Evolutionary conservation across 2,888 invertebrate genomes (phyloP).

Genomic region (Electrophaes corylata): DNA sequence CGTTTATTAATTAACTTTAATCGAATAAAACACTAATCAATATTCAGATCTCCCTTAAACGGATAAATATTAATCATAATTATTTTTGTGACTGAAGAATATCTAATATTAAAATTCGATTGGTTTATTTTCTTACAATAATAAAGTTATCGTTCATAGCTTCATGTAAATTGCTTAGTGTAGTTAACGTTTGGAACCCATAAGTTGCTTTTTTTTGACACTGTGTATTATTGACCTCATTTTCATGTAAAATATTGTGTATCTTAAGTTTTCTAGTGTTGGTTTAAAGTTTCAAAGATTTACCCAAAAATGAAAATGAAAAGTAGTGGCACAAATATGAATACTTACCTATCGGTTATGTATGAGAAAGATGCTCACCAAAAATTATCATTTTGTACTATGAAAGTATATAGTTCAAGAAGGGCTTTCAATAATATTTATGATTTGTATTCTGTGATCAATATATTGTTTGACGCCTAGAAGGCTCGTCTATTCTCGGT

Average conservation of each 20-base stretch:
- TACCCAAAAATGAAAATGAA: constrained; percentile 36
- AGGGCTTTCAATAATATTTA: constrained; percentile 40
- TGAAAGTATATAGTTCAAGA: constrained; percentile 62
- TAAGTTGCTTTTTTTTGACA: constrained; percentile 35
- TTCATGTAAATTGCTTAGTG: constrained; percentile 59
- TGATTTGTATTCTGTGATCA: constrained; percentile 73
- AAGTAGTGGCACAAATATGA: constrained; percentile 58
- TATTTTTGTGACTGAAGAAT: constrained; percentile 49
- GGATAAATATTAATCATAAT: constrained; percentile 43
- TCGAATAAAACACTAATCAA: constrained; percentile 30
- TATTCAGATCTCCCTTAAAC: constrained; percentile 45
- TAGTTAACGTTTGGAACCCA: constrained; percentile 30
- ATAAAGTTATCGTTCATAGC: constrained; percentile 48
- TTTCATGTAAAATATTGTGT: constrained; percentile 54
- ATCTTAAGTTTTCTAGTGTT: constrained; percentile 49
- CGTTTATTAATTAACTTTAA: constrained; percentile 13
- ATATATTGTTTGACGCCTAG: constrained; percentile 63
- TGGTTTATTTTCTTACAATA: constrained; percentile 47
- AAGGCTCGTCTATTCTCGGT: constrained; percentile 55
- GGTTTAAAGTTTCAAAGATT: constrained; percentile 44
- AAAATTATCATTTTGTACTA: constrained; percentile 73
- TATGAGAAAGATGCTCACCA: constrained; percentile 71
- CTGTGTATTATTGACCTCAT: constrained; percentile 37
- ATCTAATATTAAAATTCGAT: constrained; percentile 47
- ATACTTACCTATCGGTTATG: constrained; percentile 55